A percentile compares a stretch with the other conserved stretches of the same genome.
Conservation (phyloP, 2,888 invertebrate species). For the Leuctra nigra region DNA sequence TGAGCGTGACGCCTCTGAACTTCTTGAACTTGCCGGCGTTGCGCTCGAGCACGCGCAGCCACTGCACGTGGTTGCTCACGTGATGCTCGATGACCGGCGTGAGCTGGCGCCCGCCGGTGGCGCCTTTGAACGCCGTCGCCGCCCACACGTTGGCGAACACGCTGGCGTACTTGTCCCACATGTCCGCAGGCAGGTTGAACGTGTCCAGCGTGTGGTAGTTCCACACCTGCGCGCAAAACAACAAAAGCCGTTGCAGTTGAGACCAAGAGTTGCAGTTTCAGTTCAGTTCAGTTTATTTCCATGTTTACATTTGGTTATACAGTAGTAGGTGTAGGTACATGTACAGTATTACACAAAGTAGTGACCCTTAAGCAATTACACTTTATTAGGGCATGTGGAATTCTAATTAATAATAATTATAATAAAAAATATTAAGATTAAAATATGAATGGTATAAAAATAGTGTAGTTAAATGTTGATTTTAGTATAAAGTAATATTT, state of each 20-base stretch:
- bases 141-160: constrained; percentile 69
- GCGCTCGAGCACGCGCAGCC: constrained; percentile 51
- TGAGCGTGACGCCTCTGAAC: constrained; percentile 58
- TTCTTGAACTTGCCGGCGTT: constrained; percentile 46
- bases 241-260: background rate
- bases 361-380: too few relatives aligned
- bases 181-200: constrained; percentile 33
- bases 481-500: too few relatives aligned
- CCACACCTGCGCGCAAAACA: background rate
- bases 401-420: too few relatives aligned
- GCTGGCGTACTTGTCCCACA: constrained; percentile 59
- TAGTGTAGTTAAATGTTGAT: too few relatives aligned
- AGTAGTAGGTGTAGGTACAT: too few relatives aligned
- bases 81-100: constrained; percentile 63
- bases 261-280: too few relatives aligned
- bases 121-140: constrained; percentile 76
- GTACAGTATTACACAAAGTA: too few relatives aligned
- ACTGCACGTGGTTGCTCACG: constrained; percentile 67
- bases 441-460: too few relatives aligned
- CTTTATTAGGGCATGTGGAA: too few relatives aligned
- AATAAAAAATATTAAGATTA: too few relatives aligned
- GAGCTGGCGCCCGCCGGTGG: constrained; percentile 67
- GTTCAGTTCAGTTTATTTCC: too few relatives aligned
- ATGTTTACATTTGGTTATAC: too few relatives aligned
- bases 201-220: background rate